These are phyloP conservation scores for Meriones unguiculatus DNA, from an alignment of 2,113 vertebrate species.

Conservation along the genomic window DNA sequence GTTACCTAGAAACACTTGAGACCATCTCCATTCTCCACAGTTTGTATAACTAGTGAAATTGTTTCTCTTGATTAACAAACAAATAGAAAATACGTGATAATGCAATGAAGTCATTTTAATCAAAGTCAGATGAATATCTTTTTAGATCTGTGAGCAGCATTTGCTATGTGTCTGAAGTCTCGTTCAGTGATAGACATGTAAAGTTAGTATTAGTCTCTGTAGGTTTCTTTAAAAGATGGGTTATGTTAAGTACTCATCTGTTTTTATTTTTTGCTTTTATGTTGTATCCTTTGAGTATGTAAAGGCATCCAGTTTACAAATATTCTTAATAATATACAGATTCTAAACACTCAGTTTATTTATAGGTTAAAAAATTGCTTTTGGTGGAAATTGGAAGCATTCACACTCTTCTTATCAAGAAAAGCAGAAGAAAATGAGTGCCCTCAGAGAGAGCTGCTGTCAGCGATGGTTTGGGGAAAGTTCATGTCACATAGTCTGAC, in stretches of 20 bases:
- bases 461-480: constrained; percentile 61
- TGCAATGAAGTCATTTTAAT: background rate
- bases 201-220: constrained; percentile 5
- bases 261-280: background rate
- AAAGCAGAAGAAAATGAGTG: background rate
- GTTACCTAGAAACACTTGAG: background rate
- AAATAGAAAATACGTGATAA: background rate
- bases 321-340: constrained; percentile 3
- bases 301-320: background rate
- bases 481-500: constrained; percentile 57
- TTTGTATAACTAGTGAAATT: background rate
- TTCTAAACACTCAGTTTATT: background rate
- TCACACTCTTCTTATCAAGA: background rate
- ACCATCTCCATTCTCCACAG: background rate
- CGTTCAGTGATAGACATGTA: background rate
- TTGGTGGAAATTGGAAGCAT: constrained; percentile 39
- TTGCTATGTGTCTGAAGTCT: constrained; percentile 11
- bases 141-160: background rate
- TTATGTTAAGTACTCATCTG: background rate
- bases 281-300: background rate
- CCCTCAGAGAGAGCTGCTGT: constrained; percentile 58
- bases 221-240: background rate
- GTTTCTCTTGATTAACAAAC: constrained; percentile 36
- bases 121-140: background rate
- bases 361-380: background rate